Evolutionary conservation across 2,888 invertebrate genomes (phyloP).

Genomic region (Lasioglossum figueresi): DNA sequence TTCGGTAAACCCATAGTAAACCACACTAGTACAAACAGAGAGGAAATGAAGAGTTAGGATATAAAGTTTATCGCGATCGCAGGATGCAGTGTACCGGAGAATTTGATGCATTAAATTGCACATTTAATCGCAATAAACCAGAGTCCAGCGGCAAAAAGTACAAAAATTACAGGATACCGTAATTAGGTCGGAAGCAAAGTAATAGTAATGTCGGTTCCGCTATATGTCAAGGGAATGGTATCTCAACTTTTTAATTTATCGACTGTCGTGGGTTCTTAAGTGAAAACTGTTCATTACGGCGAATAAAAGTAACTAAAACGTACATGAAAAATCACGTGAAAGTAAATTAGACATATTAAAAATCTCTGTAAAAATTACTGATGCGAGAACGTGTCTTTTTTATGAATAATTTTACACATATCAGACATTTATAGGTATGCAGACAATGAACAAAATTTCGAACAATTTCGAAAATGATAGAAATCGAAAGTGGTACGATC

Average conservation of each 20-base stretch:
- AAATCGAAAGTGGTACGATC: background rate
- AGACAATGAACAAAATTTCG: background rate
- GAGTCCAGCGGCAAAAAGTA: constrained; percentile 35
- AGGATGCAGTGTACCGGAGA: constrained; percentile 44
- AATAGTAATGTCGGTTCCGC: constrained; percentile 45
- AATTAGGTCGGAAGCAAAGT: constrained; percentile 55
- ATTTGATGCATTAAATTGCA: constrained; percentile 56
- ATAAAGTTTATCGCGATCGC: constrained; percentile 48
- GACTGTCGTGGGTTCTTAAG: background rate
- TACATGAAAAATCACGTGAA: background rate
- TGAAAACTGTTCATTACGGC: background rate
- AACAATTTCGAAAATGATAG: background rate
- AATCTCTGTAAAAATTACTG: background rate
- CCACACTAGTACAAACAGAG: background rate
- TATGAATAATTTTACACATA: background rate
- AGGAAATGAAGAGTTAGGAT: constrained; percentile 39
- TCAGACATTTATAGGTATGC: background rate
- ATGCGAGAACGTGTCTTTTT: too few species aligned
- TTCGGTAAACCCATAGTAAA: background rate
- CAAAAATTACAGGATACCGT: constrained; percentile 55
- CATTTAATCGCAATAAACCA: constrained; percentile 39
- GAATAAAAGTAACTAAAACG: background rate
- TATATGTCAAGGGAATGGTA: constrained; percentile 6
- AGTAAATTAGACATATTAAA: background rate
- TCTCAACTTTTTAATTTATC: background rate